These are phyloP conservation scores for Ctenodactylus gundi DNA, from an alignment of 2,113 vertebrate genomes.

Conservation along the genomic window DNA sequence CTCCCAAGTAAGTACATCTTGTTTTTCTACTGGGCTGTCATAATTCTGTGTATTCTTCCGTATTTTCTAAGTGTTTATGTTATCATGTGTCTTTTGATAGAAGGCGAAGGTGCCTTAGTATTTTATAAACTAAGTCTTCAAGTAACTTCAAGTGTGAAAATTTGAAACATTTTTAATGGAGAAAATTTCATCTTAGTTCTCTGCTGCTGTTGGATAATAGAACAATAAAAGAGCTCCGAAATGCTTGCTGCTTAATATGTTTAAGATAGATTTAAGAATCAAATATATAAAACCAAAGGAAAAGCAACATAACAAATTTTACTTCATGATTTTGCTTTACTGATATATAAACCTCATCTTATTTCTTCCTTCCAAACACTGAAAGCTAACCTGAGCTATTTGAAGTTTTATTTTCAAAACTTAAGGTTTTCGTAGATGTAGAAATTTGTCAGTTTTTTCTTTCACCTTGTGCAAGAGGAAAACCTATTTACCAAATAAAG, in stretches of 20 bases:
- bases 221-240: neutral
- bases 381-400: neutral
- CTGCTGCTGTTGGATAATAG: neutral
- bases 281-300: neutral
- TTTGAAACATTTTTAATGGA: neutral
- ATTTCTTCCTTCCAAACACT: neutral
- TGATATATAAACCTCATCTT: neutral
- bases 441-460: neutral
- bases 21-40: neutral
- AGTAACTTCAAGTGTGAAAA: neutral
- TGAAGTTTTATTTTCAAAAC: neutral
- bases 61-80: neutral
- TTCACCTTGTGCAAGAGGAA: neutral
- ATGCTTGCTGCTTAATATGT: neutral
- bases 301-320: neutral
- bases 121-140: neutral
- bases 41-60: neutral
- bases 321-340: neutral
- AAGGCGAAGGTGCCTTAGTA: neutral
- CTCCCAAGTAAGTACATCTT: neutral
- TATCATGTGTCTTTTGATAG: neutral
- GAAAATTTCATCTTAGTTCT: neutral
- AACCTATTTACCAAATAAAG: neutral
- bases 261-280: neutral
- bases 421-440: neutral